Base-by-base conservation (phyloP, 1,140 invertebrate genomes). In the Lepidurus packardi region DNA sequence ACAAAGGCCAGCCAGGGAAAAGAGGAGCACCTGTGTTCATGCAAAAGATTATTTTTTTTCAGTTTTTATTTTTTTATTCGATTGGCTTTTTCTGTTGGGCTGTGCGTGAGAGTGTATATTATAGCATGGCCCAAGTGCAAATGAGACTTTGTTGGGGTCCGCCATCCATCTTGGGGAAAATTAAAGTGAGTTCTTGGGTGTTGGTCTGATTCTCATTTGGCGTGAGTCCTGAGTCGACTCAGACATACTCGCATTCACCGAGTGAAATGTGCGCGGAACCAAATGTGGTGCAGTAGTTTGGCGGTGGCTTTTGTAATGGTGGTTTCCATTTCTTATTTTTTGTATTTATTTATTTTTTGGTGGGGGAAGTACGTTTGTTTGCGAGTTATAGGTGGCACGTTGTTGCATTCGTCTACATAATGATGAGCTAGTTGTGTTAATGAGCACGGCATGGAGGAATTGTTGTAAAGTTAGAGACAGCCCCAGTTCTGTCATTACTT, bases 101-200 rank as follows among this genome's bases (percentile, higher is more conserved):
- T 65, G 21, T 65, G 53, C 53, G 53, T 65, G 53, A 65, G 53
- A 13, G 53, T 65, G 53, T 65, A 65, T 16, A 65, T 65, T 65
- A 65, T 65, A 65, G 53, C 53, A 65, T 65, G 53, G 53, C 16
- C 53, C 53, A n/a, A 65, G 53, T 65, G 53, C 53, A 65, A 65
- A 65, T 65, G 53, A 65, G 53, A 65, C 53, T 65, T 65, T 65
- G 53, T 65, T 65, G 53, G 53, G 53, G 53, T 65, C 53, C 53
- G 53, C 13, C 53, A 65, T 65, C 53, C 53, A 65, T 65, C 53
- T 65, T 65, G 53, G 53, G 53, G 53, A 65, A 65, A 21, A 65
- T 65, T 65, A 65, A 65, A 65, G 53, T 65, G 53, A 65, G 53
- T 65, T 65, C 53, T 65, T 65, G 53, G 53, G 53, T 65, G 53